phyloP scores from a whole-genome alignment of 2,888 invertebrate species.

The Eupelmus urozonus region DNA sequence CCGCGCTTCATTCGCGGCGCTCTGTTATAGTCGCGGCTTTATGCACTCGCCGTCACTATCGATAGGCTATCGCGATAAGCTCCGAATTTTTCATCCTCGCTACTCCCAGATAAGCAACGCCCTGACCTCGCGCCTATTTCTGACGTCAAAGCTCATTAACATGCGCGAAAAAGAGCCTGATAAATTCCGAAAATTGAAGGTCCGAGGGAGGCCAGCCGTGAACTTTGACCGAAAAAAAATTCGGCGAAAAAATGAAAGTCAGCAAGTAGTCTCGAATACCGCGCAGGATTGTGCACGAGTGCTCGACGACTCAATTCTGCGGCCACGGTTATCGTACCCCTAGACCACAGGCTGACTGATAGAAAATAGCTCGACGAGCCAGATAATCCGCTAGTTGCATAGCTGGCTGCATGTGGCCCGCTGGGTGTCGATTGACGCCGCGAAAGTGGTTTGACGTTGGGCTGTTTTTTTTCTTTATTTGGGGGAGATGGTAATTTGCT shows the following conservation, averaged over 20 bases:
- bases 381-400: conserved; percentile 67
- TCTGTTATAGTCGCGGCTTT: no score
- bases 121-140: conserved; percentile 32
- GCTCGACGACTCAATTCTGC: conserved; percentile 55
- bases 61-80: conserved; percentile 63
- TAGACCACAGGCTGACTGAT: conserved; percentile 75
- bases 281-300: conserved; percentile 60
- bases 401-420: no score
- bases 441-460: no score
- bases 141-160: conserved; percentile 63
- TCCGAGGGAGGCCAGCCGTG: neutral
- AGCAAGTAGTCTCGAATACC: conserved; percentile 76
- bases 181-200: conserved; percentile 61
- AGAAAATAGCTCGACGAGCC: conserved; percentile 65
- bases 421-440: no score
- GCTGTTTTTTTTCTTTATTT: no score
- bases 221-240: conserved; percentile 73
- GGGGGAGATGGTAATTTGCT: no score
- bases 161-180: conserved; percentile 62
- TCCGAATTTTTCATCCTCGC: conserved; percentile 33
- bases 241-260: conserved; percentile 73
- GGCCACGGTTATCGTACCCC: conserved; percentile 67
- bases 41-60: conserved; percentile 16
- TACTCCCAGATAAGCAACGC: conserved; percentile 54
- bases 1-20: no score